These are phyloP conservation scores for Apis dorsata DNA, from an alignment of 1,140 invertebrate genomes.

Conservation along the genomic window DNA sequence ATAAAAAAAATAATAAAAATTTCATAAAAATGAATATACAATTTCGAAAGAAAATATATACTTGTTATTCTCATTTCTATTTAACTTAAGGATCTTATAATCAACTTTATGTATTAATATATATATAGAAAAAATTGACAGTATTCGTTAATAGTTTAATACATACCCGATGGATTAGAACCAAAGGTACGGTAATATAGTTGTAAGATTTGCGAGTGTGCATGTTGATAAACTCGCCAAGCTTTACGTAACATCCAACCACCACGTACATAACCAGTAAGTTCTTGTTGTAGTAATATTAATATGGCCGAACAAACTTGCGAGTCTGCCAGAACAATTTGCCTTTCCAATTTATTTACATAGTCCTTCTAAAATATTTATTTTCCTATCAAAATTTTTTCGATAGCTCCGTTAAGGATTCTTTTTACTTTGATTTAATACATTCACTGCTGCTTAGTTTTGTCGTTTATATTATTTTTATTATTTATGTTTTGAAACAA, in stretches of 20 bases:
- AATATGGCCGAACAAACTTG: conserved; percentile 84
- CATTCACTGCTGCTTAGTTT: not conserved
- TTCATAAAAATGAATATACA: too few relatives aligned
- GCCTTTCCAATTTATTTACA: conserved; percentile 80
- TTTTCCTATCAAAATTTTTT: not conserved
- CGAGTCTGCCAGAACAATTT: conserved; percentile 86
- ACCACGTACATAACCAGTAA: conserved; percentile 85
- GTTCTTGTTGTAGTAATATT: conserved; percentile 84
- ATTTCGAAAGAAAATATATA: not conserved
- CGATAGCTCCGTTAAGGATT: too few relatives aligned
- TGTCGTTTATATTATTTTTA: not conserved
- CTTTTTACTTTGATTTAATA: too few relatives aligned
- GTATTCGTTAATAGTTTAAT: not conserved
- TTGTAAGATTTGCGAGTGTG: conserved; percentile 82
- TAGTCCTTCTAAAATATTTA: conserved; percentile 68
- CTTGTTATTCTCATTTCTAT: not conserved
- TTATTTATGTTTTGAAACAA: not conserved
- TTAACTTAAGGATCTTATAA: not conserved
- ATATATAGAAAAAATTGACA: too few relatives aligned
- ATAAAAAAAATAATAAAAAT: too few relatives aligned
- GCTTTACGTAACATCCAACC: conserved; percentile 87
- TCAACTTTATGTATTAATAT: not conserved
- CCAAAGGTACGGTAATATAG: conserved; percentile 80
- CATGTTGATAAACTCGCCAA: conserved; percentile 87
- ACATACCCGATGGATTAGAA: conserved; percentile 67